Base-by-base conservation (phyloP, 2,797 vertebrate genomes). In the Arremon aurantiirostris region DNA sequence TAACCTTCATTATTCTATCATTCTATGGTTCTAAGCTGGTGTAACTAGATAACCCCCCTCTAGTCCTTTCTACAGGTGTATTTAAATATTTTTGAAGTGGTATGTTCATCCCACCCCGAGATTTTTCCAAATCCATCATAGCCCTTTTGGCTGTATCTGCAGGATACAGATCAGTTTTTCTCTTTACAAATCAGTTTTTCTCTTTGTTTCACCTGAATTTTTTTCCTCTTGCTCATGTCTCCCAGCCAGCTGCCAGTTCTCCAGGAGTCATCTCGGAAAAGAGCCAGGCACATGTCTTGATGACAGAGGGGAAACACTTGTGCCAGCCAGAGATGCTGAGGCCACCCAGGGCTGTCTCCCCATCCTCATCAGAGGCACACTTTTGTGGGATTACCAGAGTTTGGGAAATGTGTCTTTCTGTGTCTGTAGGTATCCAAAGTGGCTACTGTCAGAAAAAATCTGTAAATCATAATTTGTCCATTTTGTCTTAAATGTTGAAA, bases 71-170 rank as follows among this genome's bases (percentile, higher is more conserved):
- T 19, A 4, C 7, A 19, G 14, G 9, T 1, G 0, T 39, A 6
- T 35, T n/a, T 44, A 24, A 75, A 35, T 13, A 9, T 27, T 35
- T 44, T 34, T 73, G 23, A 59, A 39, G 9, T 12, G 15, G 1
- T 20, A 4, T 1, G 2, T n/a, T 52, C 41, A 32, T 47, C 28
- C 8, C 4, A 0, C 10, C 5, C 28, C 0, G 2, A 52, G 4
- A 23, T 34, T 10, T 34, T 79, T 35, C 8, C 34, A 20, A 37
- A n/a, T 8, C 4, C 6, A 5, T 28, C 24, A 12, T 6, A 10
- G 10, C 15, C 19, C 28, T 35, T n/a, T 17, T 0, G 4, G 14
- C 21, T 30, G 5, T 41, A 35, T 8, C 41, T 44, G 14, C 35
- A 44, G 17, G 7, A 26, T 24, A 24, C 23, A 24, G 46, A 47